These are phyloP conservation scores for Eristalis pertinax DNA, from an alignment of 2,888 invertebrate genomes.

Conservation along the genomic window DNA sequence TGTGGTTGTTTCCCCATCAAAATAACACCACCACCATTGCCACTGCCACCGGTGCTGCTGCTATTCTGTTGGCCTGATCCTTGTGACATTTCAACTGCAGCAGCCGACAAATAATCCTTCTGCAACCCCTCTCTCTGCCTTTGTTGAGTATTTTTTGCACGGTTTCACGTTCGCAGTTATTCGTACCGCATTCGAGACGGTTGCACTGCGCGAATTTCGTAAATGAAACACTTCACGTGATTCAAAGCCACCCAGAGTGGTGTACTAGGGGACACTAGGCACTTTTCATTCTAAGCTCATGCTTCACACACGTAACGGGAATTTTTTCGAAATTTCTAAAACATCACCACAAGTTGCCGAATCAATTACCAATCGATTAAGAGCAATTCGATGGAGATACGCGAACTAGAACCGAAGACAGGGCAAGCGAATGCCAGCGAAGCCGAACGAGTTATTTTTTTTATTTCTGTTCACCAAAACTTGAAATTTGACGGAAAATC, in stretches of 20 bases:
- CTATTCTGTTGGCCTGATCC: slow-evolving; percentile 53
- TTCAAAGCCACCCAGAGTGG: background rate
- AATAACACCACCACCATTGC: slow-evolving; percentile 26
- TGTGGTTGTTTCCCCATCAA: slow-evolving; percentile 61
- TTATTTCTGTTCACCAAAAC: background rate
- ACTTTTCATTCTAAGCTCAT: background rate
- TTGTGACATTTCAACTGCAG: slow-evolving; percentile 68
- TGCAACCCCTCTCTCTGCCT: slow-evolving; percentile 7
- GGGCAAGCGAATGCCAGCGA: slow-evolving; percentile 13
- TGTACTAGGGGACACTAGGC: background rate
- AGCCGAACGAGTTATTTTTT: slow-evolving; percentile 15
- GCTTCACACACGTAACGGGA: background rate
- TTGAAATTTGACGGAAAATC: background rate
- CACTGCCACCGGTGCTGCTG: slow-evolving; percentile 19
- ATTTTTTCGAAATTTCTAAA: background rate
- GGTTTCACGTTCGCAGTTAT: slow-evolving; percentile 5
- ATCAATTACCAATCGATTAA: background rate
- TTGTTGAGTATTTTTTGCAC: slow-evolving; percentile 27
- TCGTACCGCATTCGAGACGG: background rate
- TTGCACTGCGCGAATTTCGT: background rate
- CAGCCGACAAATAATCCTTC: slow-evolving; percentile 37
- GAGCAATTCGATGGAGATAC: background rate
- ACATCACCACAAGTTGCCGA: background rate
- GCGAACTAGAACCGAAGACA: slow-evolving; percentile 4
- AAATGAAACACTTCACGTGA: slow-evolving; percentile 34